A percentile compares a stretch with the other conserved stretches of the same genome.
phyloP scores from a whole-genome alignment of 2,113 vertebrate genomes.

The Halcyon malimbica region DNA sequence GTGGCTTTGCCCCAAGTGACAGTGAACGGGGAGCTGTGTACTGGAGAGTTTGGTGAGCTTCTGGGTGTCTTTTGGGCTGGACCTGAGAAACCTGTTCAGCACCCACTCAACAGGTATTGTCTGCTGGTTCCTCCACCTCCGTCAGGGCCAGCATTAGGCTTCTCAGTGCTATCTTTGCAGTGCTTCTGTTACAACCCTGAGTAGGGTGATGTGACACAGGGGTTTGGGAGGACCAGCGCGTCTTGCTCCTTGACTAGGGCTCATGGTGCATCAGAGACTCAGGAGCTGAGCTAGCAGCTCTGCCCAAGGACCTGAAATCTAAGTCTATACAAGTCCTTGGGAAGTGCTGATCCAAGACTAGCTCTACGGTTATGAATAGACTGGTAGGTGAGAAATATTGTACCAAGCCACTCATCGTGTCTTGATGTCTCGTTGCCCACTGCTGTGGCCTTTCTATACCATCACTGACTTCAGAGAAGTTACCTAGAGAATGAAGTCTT shows the following conservation, averaged over 20 bases:
- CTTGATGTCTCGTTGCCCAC: background rate
- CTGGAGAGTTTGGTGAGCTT: background rate
- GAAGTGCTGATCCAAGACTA: background rate
- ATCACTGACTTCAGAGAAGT: background rate
- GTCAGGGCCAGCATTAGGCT: background rate
- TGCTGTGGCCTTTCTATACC: background rate
- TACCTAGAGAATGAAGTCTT: background rate
- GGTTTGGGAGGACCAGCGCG: background rate
- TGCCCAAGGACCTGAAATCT: background rate
- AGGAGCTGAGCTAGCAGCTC: background rate
- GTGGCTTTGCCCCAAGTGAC: background rate
- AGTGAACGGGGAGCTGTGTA: fast-evolving
- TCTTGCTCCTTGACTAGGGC: background rate
- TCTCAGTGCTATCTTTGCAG: fast-evolving
- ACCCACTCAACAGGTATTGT: background rate
- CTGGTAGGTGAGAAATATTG: background rate
- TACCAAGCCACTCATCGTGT: background rate
- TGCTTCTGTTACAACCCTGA: background rate
- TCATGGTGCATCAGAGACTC: background rate
- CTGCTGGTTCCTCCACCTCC: background rate
- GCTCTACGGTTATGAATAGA: background rate
- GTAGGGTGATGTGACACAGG: background rate
- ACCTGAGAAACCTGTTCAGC: background rate
- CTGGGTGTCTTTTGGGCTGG: background rate
- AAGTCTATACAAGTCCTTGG: background rate